A percentile compares a stretch with the other conserved stretches of the same genome.
phyloP scores from a whole-genome alignment of 37 sponge, comb jelly and placozoan genomes.

The Theonella swinhoei region DNA sequence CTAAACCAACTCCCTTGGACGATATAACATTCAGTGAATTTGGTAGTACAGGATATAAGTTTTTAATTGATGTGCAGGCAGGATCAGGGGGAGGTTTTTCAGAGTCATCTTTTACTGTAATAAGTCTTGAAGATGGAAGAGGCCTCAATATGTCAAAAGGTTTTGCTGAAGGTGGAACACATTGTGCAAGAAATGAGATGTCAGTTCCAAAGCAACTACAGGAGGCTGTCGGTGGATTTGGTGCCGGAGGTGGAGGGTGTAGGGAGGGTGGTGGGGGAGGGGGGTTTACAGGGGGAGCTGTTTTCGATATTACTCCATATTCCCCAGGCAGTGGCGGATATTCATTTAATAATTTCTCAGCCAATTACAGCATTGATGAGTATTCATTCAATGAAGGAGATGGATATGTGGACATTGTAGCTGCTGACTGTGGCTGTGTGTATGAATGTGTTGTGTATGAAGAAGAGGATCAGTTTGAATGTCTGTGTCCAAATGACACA shows the following conservation, averaged over 20 bases:
- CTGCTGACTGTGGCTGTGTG: slow-evolving; percentile 52
- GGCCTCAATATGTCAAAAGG: background rate
- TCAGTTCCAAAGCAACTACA: background rate
- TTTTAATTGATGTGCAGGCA: background rate
- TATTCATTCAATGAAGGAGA: slow-evolving; percentile 12
- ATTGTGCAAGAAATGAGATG: background rate
- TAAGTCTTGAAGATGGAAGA: background rate
- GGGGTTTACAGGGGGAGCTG: slow-evolving; percentile 40
- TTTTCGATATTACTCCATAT: background rate
- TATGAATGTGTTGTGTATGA: slow-evolving; percentile 25
- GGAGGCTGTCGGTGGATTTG: slow-evolving; percentile 38
- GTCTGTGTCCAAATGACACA: slow-evolving; percentile 38
- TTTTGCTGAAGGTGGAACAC: slow-evolving; percentile 45
- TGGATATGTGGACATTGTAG: slow-evolving; percentile 60
- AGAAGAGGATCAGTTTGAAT: slow-evolving; percentile 30
- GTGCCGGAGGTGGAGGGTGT: slow-evolving; percentile 59
- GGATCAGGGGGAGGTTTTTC: slow-evolving; percentile 52
- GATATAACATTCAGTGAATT: background rate
- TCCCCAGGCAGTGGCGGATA: slow-evolving; percentile 42
- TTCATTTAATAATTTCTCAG: background rate
- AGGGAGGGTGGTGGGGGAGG: slow-evolving; percentile 47
- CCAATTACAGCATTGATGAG: background rate
- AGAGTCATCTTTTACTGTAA: background rate
- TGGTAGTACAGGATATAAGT: background rate
- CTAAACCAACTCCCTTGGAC: background rate